These are phyloP conservation scores for Danaus chrysippus DNA, from an alignment of 2,888 invertebrate species.

Conservation along the genomic window DNA sequence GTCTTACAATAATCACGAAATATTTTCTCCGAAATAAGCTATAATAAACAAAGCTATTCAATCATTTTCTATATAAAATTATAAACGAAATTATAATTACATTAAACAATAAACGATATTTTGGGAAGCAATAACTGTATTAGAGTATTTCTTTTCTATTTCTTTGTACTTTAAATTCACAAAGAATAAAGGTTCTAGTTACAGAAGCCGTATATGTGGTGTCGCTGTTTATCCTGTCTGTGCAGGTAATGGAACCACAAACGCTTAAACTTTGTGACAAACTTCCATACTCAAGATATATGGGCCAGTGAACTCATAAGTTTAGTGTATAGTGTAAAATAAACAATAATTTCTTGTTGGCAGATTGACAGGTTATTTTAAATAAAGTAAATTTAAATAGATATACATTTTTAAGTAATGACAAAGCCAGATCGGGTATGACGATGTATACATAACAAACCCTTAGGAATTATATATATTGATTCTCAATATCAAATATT, in stretches of 20 bases:
- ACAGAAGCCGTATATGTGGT: conserved; percentile 30
- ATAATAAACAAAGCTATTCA: no score
- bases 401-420: no score
- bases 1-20: neutral
- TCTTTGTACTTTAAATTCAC: conserved; percentile 11
- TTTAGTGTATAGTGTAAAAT: no score
- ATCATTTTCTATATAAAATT: no score
- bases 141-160: neutral
- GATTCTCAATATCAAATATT: conserved; percentile 38
- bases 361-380: no score
- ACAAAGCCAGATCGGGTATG: no score
- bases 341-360: no score
- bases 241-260: conserved; percentile 33
- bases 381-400: no score
- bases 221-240: conserved; percentile 25
- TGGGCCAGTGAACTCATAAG: neutral
- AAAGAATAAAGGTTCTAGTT: conserved; percentile 22
- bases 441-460: no score
- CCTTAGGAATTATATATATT: neutral
- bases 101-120: no score
- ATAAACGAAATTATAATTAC: no score
- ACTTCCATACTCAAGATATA: neutral
- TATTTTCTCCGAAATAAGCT: neutral
- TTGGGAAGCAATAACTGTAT: no score
- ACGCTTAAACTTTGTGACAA: conserved; percentile 19